phyloP scores from a whole-genome alignment of 2,888 invertebrate species.

The Morinoia aosen region DNA sequence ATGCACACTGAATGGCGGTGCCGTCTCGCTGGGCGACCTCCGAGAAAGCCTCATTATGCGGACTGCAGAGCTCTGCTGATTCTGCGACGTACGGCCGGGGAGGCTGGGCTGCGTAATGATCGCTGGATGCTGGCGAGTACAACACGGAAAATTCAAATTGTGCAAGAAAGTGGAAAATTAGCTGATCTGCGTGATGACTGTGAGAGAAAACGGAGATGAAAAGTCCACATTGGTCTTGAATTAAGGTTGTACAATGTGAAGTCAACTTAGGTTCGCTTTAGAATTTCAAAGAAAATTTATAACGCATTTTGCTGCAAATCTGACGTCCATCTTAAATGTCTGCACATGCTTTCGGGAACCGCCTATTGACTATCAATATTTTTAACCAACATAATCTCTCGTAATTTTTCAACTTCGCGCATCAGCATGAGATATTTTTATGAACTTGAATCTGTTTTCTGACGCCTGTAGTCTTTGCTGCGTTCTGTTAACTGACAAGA shows the following conservation, averaged over 20 bases:
- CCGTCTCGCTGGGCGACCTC: slow-evolving; percentile 37
- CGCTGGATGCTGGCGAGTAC: not conserved
- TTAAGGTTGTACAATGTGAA: not conserved
- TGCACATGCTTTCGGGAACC: no score
- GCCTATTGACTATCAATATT: no score
- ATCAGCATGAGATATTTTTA: no score
- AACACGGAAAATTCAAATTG: not conserved
- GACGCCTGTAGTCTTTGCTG: no score
- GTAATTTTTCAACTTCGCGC: no score
- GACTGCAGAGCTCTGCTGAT: slow-evolving; percentile 34
- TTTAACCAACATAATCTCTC: no score
- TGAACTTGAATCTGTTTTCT: no score
- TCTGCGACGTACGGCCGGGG: not conserved
- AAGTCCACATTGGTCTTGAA: not conserved
- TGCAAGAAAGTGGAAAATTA: not conserved
- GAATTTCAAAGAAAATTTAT: no score
- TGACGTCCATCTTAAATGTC: no score
- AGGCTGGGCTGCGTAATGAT: not conserved
- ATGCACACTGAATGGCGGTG: slow-evolving; percentile 9
- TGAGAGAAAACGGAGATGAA: not conserved
- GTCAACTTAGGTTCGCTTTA: not conserved
- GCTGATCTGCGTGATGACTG: not conserved
- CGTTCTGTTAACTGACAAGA: no score
- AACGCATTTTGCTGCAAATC: no score
- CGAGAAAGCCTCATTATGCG: slow-evolving; percentile 40